Conservation (phyloP, 1,140 invertebrate genomes). For the Trachymyrmex cornetzi region DNA sequence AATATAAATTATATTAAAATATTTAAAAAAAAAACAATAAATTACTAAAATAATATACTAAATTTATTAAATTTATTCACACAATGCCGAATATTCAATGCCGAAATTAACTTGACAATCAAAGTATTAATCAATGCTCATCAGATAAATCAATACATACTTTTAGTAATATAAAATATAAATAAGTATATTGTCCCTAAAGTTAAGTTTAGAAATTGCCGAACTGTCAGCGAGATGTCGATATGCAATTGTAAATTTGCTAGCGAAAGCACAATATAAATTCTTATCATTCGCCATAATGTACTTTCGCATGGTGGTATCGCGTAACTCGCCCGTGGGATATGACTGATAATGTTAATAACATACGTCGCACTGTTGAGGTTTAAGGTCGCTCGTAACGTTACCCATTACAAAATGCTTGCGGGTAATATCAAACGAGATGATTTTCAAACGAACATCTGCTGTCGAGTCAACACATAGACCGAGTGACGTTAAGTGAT, state of each 20-base stretch:
- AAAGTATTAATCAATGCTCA: not conserved
- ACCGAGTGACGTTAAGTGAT: slow-evolving; percentile 58
- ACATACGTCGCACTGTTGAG: slow-evolving; percentile 8
- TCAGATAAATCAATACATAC: not conserved
- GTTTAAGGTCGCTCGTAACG: slow-evolving; percentile 53
- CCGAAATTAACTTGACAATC: too few species aligned
- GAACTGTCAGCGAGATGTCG: not conserved
- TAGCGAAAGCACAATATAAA: slow-evolving; percentile 4
- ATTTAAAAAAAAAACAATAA: too few species aligned
- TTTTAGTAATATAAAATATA: not conserved
- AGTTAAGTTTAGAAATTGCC: not conserved
- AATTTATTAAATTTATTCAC: too few species aligned
- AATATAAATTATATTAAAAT: too few species aligned
- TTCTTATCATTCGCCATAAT: not conserved
- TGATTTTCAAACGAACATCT: slow-evolving; percentile 55
- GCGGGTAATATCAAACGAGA: slow-evolving; percentile 59
- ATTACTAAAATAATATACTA: too few species aligned
- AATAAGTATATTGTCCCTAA: too few species aligned
- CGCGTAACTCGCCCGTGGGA: slow-evolving; percentile 27
- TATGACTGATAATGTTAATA: slow-evolving; percentile 54
- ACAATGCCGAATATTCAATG: too few species aligned
- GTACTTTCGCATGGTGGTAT: not conserved
- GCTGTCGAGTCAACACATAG: slow-evolving; percentile 28
- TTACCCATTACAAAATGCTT: slow-evolving; percentile 47
- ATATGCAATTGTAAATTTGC: not conserved